phyloP scores from a whole-genome alignment of 1,140 invertebrate genomes.

The Tyrophagus putrescentiae region DNA sequence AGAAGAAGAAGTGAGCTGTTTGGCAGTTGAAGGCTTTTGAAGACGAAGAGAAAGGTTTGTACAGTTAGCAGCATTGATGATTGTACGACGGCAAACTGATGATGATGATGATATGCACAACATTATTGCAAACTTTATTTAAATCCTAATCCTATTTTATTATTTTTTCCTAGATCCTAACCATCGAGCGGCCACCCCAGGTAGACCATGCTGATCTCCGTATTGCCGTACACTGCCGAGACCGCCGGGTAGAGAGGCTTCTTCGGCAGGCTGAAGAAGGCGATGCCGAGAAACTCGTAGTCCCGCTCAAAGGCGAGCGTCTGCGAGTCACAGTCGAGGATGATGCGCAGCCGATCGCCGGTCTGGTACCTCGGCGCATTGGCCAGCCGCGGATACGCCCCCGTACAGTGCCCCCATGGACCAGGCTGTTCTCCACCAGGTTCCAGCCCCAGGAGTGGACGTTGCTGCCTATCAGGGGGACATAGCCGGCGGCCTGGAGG shows the following conservation, averaged over 20 bases:
- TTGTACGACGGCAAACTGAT: too few relatives aligned
- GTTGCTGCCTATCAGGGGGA: conserved; percentile 81
- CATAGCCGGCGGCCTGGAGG: conserved; percentile 76
- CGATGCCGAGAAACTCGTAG: conserved; percentile 94
- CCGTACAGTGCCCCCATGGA: conserved; percentile 93
- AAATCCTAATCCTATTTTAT: too few relatives aligned
- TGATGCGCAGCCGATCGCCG: conserved; percentile 86
- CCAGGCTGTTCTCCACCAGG: conserved; percentile 87
- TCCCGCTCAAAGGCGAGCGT: conserved; percentile 96
- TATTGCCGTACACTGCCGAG: conserved; percentile 95
- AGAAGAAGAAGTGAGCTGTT: too few relatives aligned
- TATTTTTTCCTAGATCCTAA: conserved; percentile 35
- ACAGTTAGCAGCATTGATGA: too few relatives aligned
- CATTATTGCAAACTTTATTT: too few relatives aligned
- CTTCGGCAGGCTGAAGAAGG: conserved; percentile 84
- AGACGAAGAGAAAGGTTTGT: too few relatives aligned
- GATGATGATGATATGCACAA: too few relatives aligned
- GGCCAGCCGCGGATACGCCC: conserved; percentile 84
- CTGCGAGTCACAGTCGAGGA: conserved; percentile 92
- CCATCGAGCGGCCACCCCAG: conserved; percentile 83
- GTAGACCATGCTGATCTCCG: conserved; percentile 99
- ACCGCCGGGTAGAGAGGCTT: conserved; percentile 87
- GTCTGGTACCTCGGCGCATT: conserved; percentile 44
- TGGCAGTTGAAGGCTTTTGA: too few relatives aligned
- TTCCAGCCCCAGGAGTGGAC: conserved; percentile 99